These are phyloP conservation scores for Lepidurus couesii DNA, from an alignment of 1,140 invertebrate species.

Conservation along the genomic window DNA sequence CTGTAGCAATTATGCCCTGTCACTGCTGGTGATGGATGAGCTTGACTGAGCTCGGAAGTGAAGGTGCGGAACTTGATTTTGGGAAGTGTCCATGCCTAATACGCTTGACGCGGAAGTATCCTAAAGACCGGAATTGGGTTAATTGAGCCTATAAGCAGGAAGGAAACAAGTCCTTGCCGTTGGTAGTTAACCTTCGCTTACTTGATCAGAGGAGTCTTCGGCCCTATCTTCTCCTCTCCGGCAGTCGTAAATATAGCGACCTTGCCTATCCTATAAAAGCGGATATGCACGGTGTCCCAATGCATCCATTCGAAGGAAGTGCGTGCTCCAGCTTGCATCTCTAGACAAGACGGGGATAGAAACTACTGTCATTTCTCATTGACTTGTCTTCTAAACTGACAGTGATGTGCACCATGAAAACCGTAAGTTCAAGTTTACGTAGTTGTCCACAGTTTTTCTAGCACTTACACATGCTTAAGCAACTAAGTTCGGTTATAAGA, in stretches of 20 bases:
- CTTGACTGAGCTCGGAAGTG: background rate
- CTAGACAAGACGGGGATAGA: background rate
- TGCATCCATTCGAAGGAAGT: background rate
- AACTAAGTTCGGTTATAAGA: too few relatives aligned
- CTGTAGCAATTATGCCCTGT: too few relatives aligned
- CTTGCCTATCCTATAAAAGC: slow-evolving; percentile 6
- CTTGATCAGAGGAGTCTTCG: background rate
- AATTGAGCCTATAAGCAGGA: background rate
- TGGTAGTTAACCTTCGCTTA: slow-evolving; percentile 11
- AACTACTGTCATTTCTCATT: background rate
- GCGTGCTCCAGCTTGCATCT: slow-evolving; percentile 1
- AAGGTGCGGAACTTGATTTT: background rate
- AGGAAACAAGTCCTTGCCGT: slow-evolving; percentile 14
- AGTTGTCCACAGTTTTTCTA: too few relatives aligned
- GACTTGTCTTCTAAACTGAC: background rate
- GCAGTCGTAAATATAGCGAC: background rate
- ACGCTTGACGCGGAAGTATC: background rate
- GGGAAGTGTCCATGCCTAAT: background rate
- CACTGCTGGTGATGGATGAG: too few relatives aligned
- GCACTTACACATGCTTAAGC: too few relatives aligned
- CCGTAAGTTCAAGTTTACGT: background rate
- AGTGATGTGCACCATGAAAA: background rate
- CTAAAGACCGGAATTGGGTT: background rate
- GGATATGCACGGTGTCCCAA: background rate
- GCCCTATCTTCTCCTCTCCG: background rate